A percentile compares a stretch with the other conserved stretches of the same genome.
Conservation (phyloP, 2,888 invertebrate genomes). For the Drosophila pseudotakahashii region DNA sequence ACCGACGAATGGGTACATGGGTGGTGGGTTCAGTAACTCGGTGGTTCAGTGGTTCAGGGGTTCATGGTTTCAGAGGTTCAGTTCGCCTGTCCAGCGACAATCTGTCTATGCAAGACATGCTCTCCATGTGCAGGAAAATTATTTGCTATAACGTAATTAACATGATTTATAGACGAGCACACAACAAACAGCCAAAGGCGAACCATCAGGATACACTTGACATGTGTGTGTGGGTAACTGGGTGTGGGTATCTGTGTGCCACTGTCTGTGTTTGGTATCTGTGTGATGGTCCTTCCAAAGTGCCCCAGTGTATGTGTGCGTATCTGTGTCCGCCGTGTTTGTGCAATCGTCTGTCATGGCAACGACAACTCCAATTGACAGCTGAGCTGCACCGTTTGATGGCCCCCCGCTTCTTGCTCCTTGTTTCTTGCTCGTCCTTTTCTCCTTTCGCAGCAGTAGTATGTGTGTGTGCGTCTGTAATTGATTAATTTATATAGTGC, state of each 20-base stretch:
- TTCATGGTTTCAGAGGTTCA: not conserved
- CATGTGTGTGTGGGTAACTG: constrained; percentile 1
- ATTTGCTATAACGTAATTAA: constrained; percentile 79
- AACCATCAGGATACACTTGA: constrained; percentile 10
- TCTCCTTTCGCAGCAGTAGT: constrained; percentile 3
- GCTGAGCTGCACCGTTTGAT: constrained; percentile 62
- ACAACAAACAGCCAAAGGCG: constrained; percentile 63
- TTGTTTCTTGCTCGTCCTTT: constrained; percentile 6
- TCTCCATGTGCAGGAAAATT: constrained; percentile 63
- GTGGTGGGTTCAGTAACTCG: not conserved
- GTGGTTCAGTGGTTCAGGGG: not conserved
- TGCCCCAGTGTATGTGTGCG: constrained; percentile 5
- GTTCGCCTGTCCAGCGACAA: constrained; percentile 14
- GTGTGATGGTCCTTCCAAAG: not conserved
- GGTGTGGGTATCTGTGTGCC: constrained; percentile 4
- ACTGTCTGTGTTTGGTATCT: not conserved
- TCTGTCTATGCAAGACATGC: constrained; percentile 34
- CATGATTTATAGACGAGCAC: constrained; percentile 78
- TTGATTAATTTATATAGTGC: constrained; percentile 71
- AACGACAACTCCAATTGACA: constrained; percentile 67
- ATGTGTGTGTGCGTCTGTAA: constrained; percentile 53
- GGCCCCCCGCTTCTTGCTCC: constrained; percentile 25
- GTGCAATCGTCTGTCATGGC: constrained; percentile 66
- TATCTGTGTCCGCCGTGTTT: constrained; percentile 36
- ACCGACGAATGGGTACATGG: constrained; percentile 17